Percentiles rank a stretch among this genome's conserved stretches.
phyloP scores from a whole-genome alignment of 2,888 invertebrate species.

The Pterostichus madidus region DNA sequence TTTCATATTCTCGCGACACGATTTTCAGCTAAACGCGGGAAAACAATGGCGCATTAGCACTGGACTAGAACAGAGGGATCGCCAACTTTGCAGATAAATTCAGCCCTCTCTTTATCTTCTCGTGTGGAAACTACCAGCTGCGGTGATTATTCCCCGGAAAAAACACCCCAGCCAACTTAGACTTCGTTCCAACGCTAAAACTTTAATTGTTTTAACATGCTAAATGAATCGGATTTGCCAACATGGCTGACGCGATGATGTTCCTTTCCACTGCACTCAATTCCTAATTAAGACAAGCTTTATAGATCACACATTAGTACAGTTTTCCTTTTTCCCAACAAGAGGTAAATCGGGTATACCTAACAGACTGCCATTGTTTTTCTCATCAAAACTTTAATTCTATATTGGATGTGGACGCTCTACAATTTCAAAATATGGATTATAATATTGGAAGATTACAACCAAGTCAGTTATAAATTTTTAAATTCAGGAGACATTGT shows the following conservation, averaged over 20 bases:
- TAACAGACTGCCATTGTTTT: neutral
- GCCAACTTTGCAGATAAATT: slow-evolving; percentile 56
- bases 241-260: neutral
- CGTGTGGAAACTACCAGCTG: slow-evolving; percentile 72
- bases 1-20: neutral
- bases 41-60: slow-evolving; percentile 56
- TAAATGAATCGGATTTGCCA: slow-evolving; percentile 70
- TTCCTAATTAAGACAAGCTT: too few species aligned
- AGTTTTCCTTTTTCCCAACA: neutral
- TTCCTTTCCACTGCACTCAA: too few species aligned
- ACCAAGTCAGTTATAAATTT: too few species aligned
- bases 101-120: slow-evolving; percentile 69
- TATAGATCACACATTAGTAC: too few species aligned
- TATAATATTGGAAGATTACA: too few species aligned
- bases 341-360: neutral
- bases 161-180: slow-evolving; percentile 69
- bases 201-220: slow-evolving; percentile 72
- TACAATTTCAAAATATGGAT: too few species aligned
- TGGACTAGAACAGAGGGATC: slow-evolving; percentile 19
- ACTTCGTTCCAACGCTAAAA: slow-evolving; percentile 69
- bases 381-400: too few species aligned
- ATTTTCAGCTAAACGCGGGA: slow-evolving; percentile 44
- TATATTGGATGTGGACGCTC: too few species aligned
- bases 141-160: slow-evolving; percentile 69
- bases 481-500: too few species aligned